These are phyloP conservation scores for Ciconia nigra DNA, from an alignment of 2,797 vertebrate genomes.

Conservation along the genomic window DNA sequence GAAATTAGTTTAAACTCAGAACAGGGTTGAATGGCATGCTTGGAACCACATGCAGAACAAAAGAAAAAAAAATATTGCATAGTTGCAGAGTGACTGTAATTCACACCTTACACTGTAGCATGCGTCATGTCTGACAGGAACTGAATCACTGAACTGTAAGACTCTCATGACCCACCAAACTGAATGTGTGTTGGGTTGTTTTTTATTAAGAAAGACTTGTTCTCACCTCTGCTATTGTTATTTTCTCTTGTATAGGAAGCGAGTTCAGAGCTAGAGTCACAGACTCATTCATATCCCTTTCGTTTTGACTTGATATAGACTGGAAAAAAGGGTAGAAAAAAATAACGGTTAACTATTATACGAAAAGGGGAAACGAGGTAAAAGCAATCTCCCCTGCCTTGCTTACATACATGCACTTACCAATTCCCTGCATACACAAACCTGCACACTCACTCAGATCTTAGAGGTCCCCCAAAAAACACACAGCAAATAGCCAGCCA, in stretches of 20 bases:
- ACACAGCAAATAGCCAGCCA: background rate
- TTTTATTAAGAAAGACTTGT: background rate
- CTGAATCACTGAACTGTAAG: background rate
- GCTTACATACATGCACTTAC: background rate
- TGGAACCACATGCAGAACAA: background rate
- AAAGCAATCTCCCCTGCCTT: background rate
- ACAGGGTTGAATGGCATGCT: background rate
- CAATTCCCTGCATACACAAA: background rate
- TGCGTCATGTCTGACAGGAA: accelerated
- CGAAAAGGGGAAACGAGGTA: background rate
- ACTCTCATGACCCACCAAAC: background rate
- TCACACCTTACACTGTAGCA: background rate
- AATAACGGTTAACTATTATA: background rate
- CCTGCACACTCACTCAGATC: background rate
- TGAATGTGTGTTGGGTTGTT: background rate
- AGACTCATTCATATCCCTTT: slow-evolving; percentile 9
- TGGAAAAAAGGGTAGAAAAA: background rate
- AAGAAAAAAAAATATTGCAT: background rate
- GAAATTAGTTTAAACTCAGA: background rate
- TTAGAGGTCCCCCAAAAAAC: background rate
- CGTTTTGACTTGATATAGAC: slow-evolving; percentile 56
- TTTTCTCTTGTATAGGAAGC: slow-evolving; percentile 62
- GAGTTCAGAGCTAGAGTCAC: slow-evolving; percentile 47
- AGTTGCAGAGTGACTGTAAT: background rate
- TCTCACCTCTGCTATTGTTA: slow-evolving; percentile 63